phyloP scores from a whole-genome alignment of 2,113 vertebrate species.

The Orthonyx spaldingii region DNA sequence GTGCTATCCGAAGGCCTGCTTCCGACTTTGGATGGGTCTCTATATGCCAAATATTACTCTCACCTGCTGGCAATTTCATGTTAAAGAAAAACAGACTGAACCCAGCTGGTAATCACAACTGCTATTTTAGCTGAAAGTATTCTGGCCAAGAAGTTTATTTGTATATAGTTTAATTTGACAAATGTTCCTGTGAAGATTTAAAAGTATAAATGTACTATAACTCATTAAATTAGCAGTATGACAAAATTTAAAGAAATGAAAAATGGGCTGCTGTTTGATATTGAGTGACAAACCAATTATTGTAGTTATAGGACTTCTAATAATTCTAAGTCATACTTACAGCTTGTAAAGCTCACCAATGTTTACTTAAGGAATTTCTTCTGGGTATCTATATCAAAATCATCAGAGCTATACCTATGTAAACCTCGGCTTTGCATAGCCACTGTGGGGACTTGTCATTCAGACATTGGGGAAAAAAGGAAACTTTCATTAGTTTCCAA shows the following conservation, averaged over 20 bases:
- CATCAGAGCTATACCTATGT: background rate
- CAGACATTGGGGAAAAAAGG: rapidly evolving
- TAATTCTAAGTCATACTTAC: background rate
- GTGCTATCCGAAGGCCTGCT: background rate
- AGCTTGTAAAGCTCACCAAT: background rate
- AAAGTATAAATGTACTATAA: background rate
- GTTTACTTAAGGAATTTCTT: background rate
- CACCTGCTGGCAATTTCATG: background rate
- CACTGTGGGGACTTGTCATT: background rate
- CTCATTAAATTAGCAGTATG: background rate
- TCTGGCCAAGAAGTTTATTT: background rate
- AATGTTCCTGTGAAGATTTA: background rate
- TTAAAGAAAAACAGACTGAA: background rate
- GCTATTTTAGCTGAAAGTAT: background rate
- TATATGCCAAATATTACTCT: background rate
- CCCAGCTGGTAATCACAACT: background rate
- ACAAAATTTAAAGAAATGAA: background rate
- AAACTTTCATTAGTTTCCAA: background rate
- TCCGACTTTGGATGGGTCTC: background rate
- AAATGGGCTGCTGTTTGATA: background rate
- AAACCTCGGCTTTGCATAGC: background rate
- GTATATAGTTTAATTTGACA: background rate
- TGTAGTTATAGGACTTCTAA: background rate
- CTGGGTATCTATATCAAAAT: background rate
- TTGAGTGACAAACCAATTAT: background rate